Evolutionary conservation across 2,797 vertebrate species (phyloP).

Genomic region (Sebastes iracundus): DNA sequence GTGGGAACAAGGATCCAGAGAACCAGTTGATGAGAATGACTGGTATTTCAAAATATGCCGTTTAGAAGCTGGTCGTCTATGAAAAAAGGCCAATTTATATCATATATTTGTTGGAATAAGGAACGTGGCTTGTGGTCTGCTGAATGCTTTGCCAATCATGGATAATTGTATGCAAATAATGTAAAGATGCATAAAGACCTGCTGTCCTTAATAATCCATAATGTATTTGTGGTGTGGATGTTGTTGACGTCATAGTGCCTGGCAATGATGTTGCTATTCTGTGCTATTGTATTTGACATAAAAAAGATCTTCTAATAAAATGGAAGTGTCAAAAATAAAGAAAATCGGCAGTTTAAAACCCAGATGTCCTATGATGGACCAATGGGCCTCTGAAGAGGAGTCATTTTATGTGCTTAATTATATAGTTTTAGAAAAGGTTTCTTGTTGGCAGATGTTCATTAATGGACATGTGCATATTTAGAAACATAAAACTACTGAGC

Average conservation of each 20-base stretch:
- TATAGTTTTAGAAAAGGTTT: not conserved
- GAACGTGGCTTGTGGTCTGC: not conserved
- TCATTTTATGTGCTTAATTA: not conserved
- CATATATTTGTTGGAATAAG: not conserved
- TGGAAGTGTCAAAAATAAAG: not conserved
- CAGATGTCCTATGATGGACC: not conserved
- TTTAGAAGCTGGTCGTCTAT: not conserved
- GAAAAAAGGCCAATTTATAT: not conserved
- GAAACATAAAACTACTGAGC: not conserved
- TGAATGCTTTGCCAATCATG: not conserved
- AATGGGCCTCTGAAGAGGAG: not conserved
- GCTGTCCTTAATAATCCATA: not conserved
- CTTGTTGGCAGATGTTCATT: not conserved
- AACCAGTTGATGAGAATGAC: not conserved
- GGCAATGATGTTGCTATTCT: conserved; percentile 8
- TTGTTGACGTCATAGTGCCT: not conserved
- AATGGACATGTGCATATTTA: not conserved
- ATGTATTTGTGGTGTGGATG: not conserved
- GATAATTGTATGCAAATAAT: not conserved
- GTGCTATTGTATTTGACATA: not conserved
- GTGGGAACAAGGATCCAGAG: not conserved
- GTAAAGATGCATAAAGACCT: not conserved
- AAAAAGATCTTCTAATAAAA: not conserved
- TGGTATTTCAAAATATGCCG: not conserved
- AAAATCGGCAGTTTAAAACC: not conserved